phyloP scores from a whole-genome alignment of 1,140 invertebrate genomes.

The Portunus trituberculatus region DNA sequence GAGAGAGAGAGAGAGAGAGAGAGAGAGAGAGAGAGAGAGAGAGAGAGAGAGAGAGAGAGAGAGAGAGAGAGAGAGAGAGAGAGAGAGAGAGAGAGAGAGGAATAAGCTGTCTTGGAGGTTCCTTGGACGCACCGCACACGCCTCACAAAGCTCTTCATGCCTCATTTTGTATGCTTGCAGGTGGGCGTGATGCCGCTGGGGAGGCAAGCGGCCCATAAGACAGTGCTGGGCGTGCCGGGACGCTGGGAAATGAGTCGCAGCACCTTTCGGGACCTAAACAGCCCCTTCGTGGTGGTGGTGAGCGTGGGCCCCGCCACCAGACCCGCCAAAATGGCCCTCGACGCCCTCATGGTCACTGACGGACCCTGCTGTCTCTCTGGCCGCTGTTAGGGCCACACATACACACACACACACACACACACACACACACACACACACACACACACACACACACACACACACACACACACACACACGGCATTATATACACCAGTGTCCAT shows the following conservation, averaged over 20 bases:
- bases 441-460: neutral
- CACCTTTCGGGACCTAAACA: slow-evolving; percentile 48
- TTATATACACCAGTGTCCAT: no score
- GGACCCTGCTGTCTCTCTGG: slow-evolving; percentile 61
- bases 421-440: slow-evolving; percentile 28
- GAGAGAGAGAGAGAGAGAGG: no score
- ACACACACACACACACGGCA: slow-evolving; percentile 19
- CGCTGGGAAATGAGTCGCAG: slow-evolving; percentile 62
- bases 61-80: no score
- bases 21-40: no score
- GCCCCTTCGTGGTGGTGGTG: slow-evolving; percentile 54
- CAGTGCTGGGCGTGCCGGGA: slow-evolving; percentile 48
- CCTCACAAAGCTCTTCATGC: neutral
- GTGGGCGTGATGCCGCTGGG: slow-evolving; percentile 67
- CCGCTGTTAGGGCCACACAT: slow-evolving; percentile 25
- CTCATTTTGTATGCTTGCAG: slow-evolving; percentile 13
- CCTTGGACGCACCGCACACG: neutral
- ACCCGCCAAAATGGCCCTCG: slow-evolving; percentile 46
- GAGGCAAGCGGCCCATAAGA: neutral
- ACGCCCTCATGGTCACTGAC: slow-evolving; percentile 65
- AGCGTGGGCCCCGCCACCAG: slow-evolving; percentile 42
- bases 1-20: no score
- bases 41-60: no score
- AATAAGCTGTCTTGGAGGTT: no score
- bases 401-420: neutral